Base-by-base conservation (phyloP, 2,113 vertebrate genomes). In the Sylvia atricapilla region DNA sequence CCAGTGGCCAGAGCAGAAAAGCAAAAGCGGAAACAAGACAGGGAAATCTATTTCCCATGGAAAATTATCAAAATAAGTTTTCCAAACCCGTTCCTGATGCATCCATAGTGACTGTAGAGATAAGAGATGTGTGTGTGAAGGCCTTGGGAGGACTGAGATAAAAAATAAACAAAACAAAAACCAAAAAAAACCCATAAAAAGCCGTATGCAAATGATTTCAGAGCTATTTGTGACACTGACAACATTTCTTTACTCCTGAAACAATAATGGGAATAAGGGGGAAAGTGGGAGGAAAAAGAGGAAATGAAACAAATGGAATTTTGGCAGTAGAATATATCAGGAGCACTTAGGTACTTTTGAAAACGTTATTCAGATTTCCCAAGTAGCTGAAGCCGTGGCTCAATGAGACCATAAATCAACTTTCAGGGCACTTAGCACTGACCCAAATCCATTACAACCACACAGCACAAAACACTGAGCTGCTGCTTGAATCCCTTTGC, bases 251-350 rank as follows among this genome's bases (percentile, higher is more conserved):
- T 84, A 60, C 62, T 90, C 58, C 74, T 87, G 66, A 82, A 94
- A 94, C 78, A 90, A 62, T 62, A 88, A 90, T 86, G 75, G 47
- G 47, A 93, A 50, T 74, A 76, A 68, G 22, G 19, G 63, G 75
- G 33, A 96, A 96, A 87, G 87, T 88, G 35, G 78, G 63, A 69
- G 47, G 63, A 72, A 88, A 89, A 95, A 77, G 47, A 91, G 78
- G 82, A 96, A 91, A 88, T 67, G 5, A 87, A 95, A 81, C 63
- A 83, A 94, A 94, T 92, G 76, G 76, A 72, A 64, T 94, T 92
- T 91, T 93, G 87, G 44, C 91, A 95, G 59, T 58, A 66, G 91
- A 90, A 70, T 83, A n/a, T 52, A 67, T 90, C 75, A 86, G 52
- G 67, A 95, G 24, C 50, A 70, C 90, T 93, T 95, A 84, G 87